Evolutionary conservation across 2,888 invertebrate genomes (phyloP), one percentile per base, ranked within the genome.

Genomic region (Cerceris ruficornis): DNA sequence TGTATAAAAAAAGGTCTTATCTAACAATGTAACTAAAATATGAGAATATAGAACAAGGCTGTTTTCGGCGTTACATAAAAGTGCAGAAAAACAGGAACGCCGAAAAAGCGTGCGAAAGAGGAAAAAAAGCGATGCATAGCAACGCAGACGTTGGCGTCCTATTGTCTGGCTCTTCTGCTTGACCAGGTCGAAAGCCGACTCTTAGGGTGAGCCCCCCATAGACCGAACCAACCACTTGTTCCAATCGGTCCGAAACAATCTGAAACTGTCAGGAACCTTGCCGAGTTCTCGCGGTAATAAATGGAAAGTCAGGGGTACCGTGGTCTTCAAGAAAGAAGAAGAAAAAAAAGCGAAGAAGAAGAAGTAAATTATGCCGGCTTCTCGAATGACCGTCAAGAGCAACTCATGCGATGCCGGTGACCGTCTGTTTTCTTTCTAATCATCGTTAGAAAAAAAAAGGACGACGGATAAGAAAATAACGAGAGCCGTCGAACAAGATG

Each of bases 91-190:
- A 13, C 43, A 59, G 42, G 61, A 46, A 28, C 42, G 8, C 9
- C 41, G 49, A 66, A 28, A 49, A 62, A 73, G 64, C 39, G 57
- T 64, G 41, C 49, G 72, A 69, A 13, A 7, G 15, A n/a, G 50
- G 72, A 57, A 55, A 71, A 49, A 28, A 71, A 80, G 69, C 4
- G 28, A 28, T 64, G 70, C 67, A 77, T 60, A 43, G 55, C 28
- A 69, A 64, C 50, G 62, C 41, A 57, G 72, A 80, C 57, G 55
- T 77, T 86, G 88, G 88, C 88, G 88, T 88, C 88, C 88, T 85
- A 87, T 88, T 88, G 88, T 88, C 88, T 88, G 88, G 87, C 83
- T 75, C 70, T 75, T 76, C 72, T 58, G 71, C 50, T 75, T 78
- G 77, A 59, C 57, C 81, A 68, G 82, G 75, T 76, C 75, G 72